Evolutionary conservation across 2,797 vertebrate genomes (phyloP).

Genomic region (Halcyon badia): DNA sequence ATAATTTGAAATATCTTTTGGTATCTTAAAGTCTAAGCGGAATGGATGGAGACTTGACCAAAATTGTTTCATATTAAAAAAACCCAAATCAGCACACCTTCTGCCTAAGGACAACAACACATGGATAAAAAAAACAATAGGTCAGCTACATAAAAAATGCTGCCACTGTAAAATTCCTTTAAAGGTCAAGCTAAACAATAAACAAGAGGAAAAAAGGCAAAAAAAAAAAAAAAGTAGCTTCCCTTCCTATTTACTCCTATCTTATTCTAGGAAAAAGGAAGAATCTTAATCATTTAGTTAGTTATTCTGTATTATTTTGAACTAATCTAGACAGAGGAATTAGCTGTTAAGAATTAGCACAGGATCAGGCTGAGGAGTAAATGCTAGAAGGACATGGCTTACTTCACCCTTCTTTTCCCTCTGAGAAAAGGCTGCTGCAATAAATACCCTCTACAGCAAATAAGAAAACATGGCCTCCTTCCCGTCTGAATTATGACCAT

Average conservation of each 20-base stretch:
- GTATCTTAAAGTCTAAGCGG: not conserved
- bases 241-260: not conserved
- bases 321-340: not conserved
- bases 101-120: not conserved
- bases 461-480: not conserved
- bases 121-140: not conserved
- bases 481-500: not conserved
- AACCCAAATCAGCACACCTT: not conserved
- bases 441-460: not conserved
- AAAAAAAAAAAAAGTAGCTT: not conserved
- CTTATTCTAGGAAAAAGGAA: not conserved
- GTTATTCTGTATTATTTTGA: not conserved
- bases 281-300: not conserved
- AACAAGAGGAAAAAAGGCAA: not conserved
- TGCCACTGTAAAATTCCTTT: not conserved
- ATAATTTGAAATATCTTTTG: not conserved
- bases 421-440: not conserved
- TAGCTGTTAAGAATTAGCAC: not conserved
- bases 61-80: not conserved
- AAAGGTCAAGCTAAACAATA: not conserved
- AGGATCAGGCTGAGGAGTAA: not conserved
- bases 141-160: not conserved
- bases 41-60: not conserved
- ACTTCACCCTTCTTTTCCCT: not conserved
- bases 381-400: not conserved